Evolutionary conservation across 2,113 vertebrate genomes (phyloP), one percentile per base, ranked within the genome.

Genomic region (Lepisosteus oculatus): DNA sequence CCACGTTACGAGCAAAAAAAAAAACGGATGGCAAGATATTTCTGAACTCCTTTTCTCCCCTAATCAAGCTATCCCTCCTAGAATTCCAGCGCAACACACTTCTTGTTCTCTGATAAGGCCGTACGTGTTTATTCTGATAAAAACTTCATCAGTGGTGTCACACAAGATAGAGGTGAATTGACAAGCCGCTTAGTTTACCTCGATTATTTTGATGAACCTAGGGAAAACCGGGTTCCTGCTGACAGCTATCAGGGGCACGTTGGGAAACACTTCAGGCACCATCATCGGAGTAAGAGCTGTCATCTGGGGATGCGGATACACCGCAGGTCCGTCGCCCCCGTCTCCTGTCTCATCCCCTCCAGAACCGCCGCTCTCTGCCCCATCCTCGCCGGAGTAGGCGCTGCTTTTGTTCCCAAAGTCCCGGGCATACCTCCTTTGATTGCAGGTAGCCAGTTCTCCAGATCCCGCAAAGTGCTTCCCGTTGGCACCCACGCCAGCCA

Each of bases 201-300:
- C 97, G 43, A 99, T 92, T 64, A 98, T 99, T 87, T 98, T 99
- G 82, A 99, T 98, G 86, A 99, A 99, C 1, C 97, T 92, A 3
- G 97, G 97, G 71, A 99, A 98, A 44, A 98, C 97, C 0, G 97
- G 97, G 78, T 98, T 98, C 72, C 97, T 93, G 78, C 86, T 93
- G 44, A 98, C 95, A 0, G 97, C 95, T 71, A 99, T 92, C 44
- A 98, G 92, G 0, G 97, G 97, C 2, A 99, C 91, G 74, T 97
- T 93, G 4, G 97, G 97, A 70, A 98, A 98, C 4, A 95, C 93
- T 54, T 99, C 96, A 0, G 96, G 96, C 1, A 98, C 94, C 63
- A 94, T 85, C 87, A 99, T 92, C 0, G 97, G 91, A 0, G 96
- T 94, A n/a, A 98, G 91, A 2, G 97, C 97, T 8, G 95, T 97